phyloP scores from a whole-genome alignment of 2,113 vertebrate genomes.

The Manacus vitellinus region DNA sequence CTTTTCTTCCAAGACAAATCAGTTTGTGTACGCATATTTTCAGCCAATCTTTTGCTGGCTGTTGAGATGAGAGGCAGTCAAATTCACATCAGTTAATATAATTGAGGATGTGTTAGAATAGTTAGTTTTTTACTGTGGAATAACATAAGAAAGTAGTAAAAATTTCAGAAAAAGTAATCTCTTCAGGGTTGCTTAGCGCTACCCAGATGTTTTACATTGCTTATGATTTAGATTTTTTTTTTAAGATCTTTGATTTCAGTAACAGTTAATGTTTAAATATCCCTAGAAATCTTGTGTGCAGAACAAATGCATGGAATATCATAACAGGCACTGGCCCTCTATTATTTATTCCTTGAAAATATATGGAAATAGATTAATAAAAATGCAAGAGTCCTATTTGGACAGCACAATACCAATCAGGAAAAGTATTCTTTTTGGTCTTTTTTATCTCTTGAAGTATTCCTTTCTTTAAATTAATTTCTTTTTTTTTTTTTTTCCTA shows the following conservation, averaged over 20 bases:
- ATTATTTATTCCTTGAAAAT: neutral
- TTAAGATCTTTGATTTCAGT: neutral
- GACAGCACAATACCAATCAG: neutral
- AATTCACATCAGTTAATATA: neutral
- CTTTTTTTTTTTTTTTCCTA: accelerated
- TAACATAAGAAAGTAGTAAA: neutral
- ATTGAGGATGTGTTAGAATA: neutral
- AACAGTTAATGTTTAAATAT: neutral
- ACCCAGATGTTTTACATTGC: neutral
- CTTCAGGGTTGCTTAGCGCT: neutral
- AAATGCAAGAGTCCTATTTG: neutral
- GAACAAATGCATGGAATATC: neutral
- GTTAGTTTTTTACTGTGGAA: neutral
- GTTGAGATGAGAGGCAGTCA: neutral
- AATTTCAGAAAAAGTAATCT: neutral
- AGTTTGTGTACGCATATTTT: neutral
- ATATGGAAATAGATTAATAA: neutral
- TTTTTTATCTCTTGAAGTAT: neutral
- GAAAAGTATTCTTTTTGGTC: accelerated
- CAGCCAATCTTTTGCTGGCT: neutral
- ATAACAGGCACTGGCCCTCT: accelerated
- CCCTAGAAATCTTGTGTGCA: neutral
- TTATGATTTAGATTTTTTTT: neutral
- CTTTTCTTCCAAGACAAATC: neutral
- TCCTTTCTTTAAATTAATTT: neutral